Evolutionary conservation across 2,888 invertebrate genomes (phyloP).

Genomic region (Laothoe populi): DNA sequence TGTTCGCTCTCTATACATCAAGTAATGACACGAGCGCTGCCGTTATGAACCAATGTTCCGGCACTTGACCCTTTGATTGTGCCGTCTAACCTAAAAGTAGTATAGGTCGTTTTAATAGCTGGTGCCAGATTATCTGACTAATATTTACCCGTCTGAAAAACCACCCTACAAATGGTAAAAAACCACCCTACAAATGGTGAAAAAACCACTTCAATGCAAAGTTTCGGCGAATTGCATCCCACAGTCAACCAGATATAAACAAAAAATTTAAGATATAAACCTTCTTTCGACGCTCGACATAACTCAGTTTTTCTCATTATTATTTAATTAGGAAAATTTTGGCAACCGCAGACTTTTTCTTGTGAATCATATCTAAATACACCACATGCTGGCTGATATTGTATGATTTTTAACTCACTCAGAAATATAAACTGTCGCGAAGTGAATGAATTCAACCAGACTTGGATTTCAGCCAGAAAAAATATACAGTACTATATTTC

Average conservation of each 20-base stretch:
- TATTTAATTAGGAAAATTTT: not conserved
- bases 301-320: not conserved
- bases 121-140: too few species aligned
- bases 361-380: not conserved
- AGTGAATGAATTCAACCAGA: not conserved
- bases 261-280: too few species aligned
- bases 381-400: not conserved
- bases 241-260: too few species aligned
- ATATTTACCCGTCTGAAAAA: too few species aligned
- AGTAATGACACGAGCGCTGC: not conserved
- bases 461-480: slow-evolving; percentile 3
- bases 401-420: slow-evolving; percentile 4
- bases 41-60: slow-evolving; percentile 18
- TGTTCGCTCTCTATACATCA: slow-evolving; percentile 19
- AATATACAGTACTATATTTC: not conserved
- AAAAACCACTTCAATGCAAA: too few species aligned
- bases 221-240: too few species aligned
- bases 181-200: too few species aligned
- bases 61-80: slow-evolving; percentile 17
- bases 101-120: too few species aligned
- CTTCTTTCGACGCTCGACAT: too few species aligned
- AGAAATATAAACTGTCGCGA: not conserved
- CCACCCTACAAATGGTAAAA: too few species aligned
- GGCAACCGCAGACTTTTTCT: not conserved
- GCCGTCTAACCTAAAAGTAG: not conserved